phyloP scores from a whole-genome alignment of 2,888 invertebrate species.

The Lampropteryx suffumata region DNA sequence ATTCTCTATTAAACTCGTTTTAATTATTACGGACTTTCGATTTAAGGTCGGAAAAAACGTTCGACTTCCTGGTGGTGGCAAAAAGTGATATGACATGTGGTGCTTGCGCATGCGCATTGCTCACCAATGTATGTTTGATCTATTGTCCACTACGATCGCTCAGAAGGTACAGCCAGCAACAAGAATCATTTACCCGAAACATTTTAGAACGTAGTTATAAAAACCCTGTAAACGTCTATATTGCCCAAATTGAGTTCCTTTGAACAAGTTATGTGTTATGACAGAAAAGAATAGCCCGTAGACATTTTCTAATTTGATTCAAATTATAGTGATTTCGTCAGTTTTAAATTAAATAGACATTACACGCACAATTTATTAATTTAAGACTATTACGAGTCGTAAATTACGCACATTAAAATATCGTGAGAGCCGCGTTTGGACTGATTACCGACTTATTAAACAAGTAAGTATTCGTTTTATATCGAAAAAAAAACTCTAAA shows the following conservation, averaged over 20 bases:
- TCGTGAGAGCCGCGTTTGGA: background rate
- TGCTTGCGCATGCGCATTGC: background rate
- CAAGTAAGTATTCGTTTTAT: too few relatives aligned
- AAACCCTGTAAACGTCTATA: too few relatives aligned
- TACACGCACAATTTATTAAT: constrained; percentile 21
- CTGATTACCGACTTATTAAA: background rate
- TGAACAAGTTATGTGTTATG: constrained; percentile 12
- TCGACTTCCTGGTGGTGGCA: constrained; percentile 44
- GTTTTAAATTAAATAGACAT: constrained; percentile 29
- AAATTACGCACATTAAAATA: constrained; percentile 5
- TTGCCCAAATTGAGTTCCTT: too few relatives aligned
- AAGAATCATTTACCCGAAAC: too few relatives aligned
- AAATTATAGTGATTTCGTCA: constrained; percentile 26
- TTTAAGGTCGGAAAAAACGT: constrained; percentile 44
- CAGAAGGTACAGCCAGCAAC: background rate
- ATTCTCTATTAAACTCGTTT: constrained; percentile 44
- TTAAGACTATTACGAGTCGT: constrained; percentile 11
- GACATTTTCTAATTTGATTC: constrained; percentile 30
- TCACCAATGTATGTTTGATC: constrained; percentile 7
- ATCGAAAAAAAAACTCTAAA: too few relatives aligned
- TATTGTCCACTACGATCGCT: constrained; percentile 15
- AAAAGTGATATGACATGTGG: constrained; percentile 35
- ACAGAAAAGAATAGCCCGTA: constrained; percentile 20
- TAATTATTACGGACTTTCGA: constrained; percentile 50
- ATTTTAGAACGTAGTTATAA: too few relatives aligned